phyloP scores from a whole-genome alignment of 92 coral and sea anemone species.

The Actinernus sp. region DNA sequence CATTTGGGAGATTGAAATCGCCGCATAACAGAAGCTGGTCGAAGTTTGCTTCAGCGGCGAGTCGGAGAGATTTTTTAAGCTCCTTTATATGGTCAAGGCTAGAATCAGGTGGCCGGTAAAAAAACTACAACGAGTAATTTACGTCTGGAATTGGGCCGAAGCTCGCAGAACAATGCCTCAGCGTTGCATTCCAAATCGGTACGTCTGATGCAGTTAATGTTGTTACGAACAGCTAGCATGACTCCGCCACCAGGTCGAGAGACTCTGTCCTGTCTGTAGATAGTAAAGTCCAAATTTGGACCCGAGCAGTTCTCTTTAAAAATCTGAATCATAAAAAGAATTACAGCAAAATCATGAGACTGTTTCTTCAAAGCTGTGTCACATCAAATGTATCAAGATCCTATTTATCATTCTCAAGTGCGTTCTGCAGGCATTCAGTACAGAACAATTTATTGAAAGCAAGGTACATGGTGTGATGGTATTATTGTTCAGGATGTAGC shows the following conservation, averaged over 20 bases:
- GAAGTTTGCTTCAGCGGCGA: constrained; percentile 25
- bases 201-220: constrained; percentile 60
- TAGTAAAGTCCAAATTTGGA: constrained; percentile 53
- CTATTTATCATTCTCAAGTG: too few relatives aligned
- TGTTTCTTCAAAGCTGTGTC: too few relatives aligned
- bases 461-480: too few relatives aligned
- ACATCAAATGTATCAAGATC: too few relatives aligned
- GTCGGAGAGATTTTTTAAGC: constrained; percentile 48
- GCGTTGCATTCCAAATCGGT: constrained; percentile 38
- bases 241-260: constrained; percentile 64
- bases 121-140: constrained; percentile 26
- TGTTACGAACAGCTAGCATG: constrained; percentile 59
- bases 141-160: constrained; percentile 44
- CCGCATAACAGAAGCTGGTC: constrained; percentile 64
- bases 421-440: too few relatives aligned
- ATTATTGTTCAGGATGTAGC: too few relatives aligned
- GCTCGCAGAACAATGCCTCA: constrained; percentile 42
- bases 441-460: too few relatives aligned
- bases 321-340: too few relatives aligned
- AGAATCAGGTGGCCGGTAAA: constrained; percentile 52
- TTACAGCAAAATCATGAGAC: too few relatives aligned
- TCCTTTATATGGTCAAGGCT: constrained; percentile 27
- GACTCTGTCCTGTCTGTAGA: constrained; percentile 58
- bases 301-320: too few relatives aligned
- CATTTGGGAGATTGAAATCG: constrained; percentile 60